Percentiles rank a stretch among this genome's conserved stretches.
Evolutionary conservation across 2,888 invertebrate genomes (phyloP).

Genomic region (Brassicogethes aeneus): DNA sequence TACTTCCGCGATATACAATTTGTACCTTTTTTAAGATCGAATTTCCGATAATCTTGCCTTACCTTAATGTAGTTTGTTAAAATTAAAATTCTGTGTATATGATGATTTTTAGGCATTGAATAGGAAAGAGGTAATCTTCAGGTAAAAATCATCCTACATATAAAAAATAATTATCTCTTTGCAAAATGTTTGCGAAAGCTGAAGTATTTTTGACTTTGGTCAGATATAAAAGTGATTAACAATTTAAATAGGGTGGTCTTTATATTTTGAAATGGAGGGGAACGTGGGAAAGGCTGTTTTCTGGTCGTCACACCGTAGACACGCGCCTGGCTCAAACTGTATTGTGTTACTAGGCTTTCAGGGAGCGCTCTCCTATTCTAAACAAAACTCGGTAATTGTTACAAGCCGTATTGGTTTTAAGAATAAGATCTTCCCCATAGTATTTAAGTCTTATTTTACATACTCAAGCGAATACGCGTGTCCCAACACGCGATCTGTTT

Average conservation of each 20-base stretch:
- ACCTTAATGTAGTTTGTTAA: too few species aligned
- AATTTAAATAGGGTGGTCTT: conserved; percentile 23
- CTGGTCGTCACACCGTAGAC: conserved; percentile 32
- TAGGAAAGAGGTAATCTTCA: too few species aligned
- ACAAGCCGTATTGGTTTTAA: conserved; percentile 1
- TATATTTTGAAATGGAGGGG: conserved; percentile 15
- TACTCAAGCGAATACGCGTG: background rate
- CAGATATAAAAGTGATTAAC: conserved; percentile 25
- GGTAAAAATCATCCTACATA: too few species aligned
- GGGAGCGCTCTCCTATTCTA: conserved; percentile 14
- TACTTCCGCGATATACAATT: conserved; percentile 5
- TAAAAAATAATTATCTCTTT: too few species aligned
- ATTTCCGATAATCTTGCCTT: too few species aligned
- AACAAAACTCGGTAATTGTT: conserved; percentile 16
- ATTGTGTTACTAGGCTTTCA: conserved; percentile 16
- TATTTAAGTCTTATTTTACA: background rate
- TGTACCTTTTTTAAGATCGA: too few species aligned
- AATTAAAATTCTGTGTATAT: too few species aligned
- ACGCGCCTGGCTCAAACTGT: conserved; percentile 25
- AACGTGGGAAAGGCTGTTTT: conserved; percentile 33
- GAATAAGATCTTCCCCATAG: background rate
- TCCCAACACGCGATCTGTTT: background rate
- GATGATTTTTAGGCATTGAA: too few species aligned
- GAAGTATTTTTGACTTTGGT: conserved; percentile 16
- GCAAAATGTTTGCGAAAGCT: conserved; percentile 10